Conservation (phyloP, 2,888 invertebrate genomes). For the Drosophila meridiana region DNA sequence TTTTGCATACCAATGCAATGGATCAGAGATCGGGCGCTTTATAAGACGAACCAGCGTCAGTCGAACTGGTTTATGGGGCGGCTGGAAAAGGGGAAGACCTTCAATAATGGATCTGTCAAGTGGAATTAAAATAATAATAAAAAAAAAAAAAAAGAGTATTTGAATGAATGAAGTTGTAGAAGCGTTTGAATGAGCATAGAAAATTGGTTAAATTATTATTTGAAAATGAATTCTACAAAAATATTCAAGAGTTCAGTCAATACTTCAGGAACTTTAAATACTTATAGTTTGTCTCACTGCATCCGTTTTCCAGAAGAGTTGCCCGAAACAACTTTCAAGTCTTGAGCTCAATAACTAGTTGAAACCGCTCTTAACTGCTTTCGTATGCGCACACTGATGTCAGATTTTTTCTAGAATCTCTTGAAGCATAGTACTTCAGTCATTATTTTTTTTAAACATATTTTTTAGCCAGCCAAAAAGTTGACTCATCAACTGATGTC, state of each 20-base stretch:
- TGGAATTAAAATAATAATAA: neutral
- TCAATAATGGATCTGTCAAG: constrained; percentile 8
- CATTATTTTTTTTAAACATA: constrained; percentile 18
- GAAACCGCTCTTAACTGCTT: constrained; percentile 25
- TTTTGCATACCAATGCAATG: constrained; percentile 66
- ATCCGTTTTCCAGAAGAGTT: constrained; percentile 5
- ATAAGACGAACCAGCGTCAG: constrained; percentile 7
- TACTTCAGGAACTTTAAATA: neutral
- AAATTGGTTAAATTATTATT: neutral
- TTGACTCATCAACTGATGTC: constrained; percentile 55
- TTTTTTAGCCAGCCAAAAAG: constrained; percentile 9
- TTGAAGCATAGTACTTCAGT: constrained; percentile 15
- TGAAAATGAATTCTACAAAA: neutral
- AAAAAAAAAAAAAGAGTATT: neutral
- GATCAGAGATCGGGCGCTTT: constrained; percentile 13
- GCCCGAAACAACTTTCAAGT: constrained; percentile 23
- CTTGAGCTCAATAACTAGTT: constrained; percentile 26
- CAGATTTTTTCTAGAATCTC: constrained; percentile 23
- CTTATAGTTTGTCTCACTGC: neutral
- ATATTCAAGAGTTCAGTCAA: neutral
- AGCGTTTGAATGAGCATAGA: neutral
- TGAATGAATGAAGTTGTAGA: neutral
- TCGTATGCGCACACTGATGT: constrained; percentile 34
- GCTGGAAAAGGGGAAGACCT: neutral
- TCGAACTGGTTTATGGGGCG: constrained; percentile 38